These are phyloP conservation scores for Resseliella maxima DNA, from an alignment of 2,888 invertebrate species.

Conservation along the genomic window DNA sequence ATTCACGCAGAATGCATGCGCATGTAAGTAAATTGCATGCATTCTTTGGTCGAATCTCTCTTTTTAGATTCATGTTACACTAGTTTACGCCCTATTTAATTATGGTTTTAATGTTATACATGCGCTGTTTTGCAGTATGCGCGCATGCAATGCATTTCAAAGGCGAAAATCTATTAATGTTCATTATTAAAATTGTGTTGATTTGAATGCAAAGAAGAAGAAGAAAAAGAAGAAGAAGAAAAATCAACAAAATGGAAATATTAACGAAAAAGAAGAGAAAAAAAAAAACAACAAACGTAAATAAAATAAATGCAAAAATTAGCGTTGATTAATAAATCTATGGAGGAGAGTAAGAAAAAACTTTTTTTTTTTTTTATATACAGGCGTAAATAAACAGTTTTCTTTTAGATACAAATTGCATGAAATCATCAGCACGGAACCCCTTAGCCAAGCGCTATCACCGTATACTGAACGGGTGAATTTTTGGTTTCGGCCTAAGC, in stretches of 20 bases:
- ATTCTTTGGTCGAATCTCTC: slow-evolving; percentile 54
- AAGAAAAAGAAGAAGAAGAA: neutral
- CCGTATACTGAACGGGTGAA: too few relatives aligned
- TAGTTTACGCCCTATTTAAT: slow-evolving; percentile 49
- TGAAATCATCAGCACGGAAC: slow-evolving; percentile 37
- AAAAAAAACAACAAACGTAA: neutral
- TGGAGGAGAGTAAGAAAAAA: slow-evolving; percentile 8
- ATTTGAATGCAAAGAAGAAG: neutral
- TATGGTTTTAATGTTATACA: slow-evolving; percentile 26
- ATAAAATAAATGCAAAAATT: neutral
- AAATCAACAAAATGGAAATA: neutral
- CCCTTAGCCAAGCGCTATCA: neutral
- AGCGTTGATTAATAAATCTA: neutral
- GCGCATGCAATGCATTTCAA: slow-evolving; percentile 46
- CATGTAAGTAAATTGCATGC: slow-evolving; percentile 29
- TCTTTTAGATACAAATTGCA: neutral
- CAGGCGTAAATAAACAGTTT: neutral
- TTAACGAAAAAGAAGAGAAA: neutral
- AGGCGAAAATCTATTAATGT: slow-evolving; percentile 48
- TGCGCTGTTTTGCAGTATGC: slow-evolving; percentile 18
- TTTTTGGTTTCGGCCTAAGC: too few relatives aligned
- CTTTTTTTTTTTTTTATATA: too few relatives aligned
- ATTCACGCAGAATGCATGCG: slow-evolving; percentile 22
- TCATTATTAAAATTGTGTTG: slow-evolving; percentile 48
- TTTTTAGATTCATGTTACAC: slow-evolving; percentile 34